Evolutionary conservation across 2,888 invertebrate genomes (phyloP), one percentile per base, ranked within the genome.

Genomic region (Polylopha cassiicola): DNA sequence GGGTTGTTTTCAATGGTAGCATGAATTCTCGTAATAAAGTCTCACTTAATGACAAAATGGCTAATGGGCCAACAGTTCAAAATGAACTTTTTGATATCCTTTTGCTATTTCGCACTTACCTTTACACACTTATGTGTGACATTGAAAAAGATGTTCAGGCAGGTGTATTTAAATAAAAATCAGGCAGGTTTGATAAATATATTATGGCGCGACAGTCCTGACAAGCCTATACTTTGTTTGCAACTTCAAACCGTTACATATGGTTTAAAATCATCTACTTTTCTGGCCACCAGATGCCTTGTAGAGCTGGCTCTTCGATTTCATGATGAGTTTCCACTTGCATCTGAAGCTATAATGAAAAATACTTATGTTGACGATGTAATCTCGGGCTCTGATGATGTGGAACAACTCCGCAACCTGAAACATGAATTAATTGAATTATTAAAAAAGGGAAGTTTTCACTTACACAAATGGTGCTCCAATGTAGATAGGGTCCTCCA

Each of bases 81-180:
- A 37, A 41, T 13, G 53, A 52, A 16, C n/a, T 8, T 0, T 31
- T 53, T 4, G 39, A 47, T 1, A 51, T 56, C 3, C 26, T 55
- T 8, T 10, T 50, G 3, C 15, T 53, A 16, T 55, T 54, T 22
- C 18, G 58, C 0, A 48, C 48, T 9, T 44, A 52, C 11, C 46
- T 36, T 7, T 50, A 33, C 17, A 46, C 47, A 1, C 18, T 53
- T 1, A 39, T 42, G 1, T 39, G 47, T 11, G 53, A 58, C 22
- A 36, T 53, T 0, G 37, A 48, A 14, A 50, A n/a, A 48, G 26
- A 52, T 53, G 52, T 53, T 49, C 20, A 28, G 37, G 9, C 8
- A 21, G 4, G 11, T 37, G 15, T 10, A 6, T 4, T 4, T 42
- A 5, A 42, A 37, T 14, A 4, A 9, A 3, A 4, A 23, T 2